phyloP scores from a whole-genome alignment of 2,888 invertebrate species.

The Xestia sexstrigata region DNA sequence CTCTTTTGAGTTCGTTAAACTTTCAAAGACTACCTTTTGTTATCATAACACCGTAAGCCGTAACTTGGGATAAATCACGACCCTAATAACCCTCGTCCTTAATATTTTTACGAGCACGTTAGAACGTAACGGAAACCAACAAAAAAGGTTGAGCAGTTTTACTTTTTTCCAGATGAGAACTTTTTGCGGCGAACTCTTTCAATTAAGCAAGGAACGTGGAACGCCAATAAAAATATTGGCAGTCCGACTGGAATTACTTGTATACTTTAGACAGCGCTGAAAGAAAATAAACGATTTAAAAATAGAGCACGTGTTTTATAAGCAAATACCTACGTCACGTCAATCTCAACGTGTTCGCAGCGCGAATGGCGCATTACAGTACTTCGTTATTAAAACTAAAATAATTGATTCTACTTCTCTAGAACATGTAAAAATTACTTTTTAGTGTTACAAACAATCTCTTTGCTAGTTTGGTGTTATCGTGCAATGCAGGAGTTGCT shows the following conservation, averaged over 20 bases:
- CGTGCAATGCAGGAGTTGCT: slow-evolving; percentile 67
- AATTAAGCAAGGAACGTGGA: slow-evolving; percentile 50
- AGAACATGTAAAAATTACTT: slow-evolving; percentile 25
- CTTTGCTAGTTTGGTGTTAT: slow-evolving; percentile 46
- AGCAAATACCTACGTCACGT: slow-evolving; percentile 59
- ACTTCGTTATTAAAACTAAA: slow-evolving; percentile 31
- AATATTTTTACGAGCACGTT: slow-evolving; percentile 18
- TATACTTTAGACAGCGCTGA: slow-evolving; percentile 55
- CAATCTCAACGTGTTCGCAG: slow-evolving; percentile 45
- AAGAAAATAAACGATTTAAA: slow-evolving; percentile 67
- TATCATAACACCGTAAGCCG: slow-evolving; percentile 16
- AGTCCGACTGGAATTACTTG: slow-evolving; percentile 44
- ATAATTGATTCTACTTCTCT: not conserved
- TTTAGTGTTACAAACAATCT: slow-evolving; percentile 21
- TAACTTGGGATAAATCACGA: slow-evolving; percentile 33
- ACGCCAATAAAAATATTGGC: slow-evolving; percentile 59
- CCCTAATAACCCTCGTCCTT: not conserved
- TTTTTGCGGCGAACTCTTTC: slow-evolving; percentile 53
- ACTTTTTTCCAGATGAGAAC: slow-evolving; percentile 42
- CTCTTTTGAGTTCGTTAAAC: slow-evolving; percentile 66
- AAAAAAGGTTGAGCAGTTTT: slow-evolving; percentile 29
- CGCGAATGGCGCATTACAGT: slow-evolving; percentile 31
- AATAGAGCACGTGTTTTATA: slow-evolving; percentile 67
- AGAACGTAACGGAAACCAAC: slow-evolving; percentile 15
- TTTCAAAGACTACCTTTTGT: slow-evolving; percentile 37